Evolutionary conservation across 2,888 invertebrate genomes (phyloP).

Genomic region (Biston betularia): DNA sequence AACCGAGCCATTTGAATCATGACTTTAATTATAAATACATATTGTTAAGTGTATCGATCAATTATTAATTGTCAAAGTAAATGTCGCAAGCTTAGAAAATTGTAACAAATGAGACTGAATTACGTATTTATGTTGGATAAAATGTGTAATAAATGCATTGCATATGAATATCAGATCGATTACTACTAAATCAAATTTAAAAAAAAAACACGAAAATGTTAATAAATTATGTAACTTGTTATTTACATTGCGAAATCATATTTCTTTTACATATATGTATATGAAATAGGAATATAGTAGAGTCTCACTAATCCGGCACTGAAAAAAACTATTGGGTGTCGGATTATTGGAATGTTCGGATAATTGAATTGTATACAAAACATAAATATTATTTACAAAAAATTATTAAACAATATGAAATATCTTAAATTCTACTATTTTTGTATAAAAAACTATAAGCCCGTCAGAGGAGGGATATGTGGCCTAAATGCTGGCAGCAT

Average conservation of each 20-base stretch:
- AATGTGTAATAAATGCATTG: constrained; percentile 36
- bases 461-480: no score
- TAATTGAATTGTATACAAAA: no score
- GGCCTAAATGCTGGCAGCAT: no score
- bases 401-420: no score
- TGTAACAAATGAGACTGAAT: constrained; percentile 74
- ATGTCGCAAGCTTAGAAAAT: constrained; percentile 57
- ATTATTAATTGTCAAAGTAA: constrained; percentile 33
- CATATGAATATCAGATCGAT: constrained; percentile 2
- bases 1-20: constrained; percentile 44
- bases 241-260: constrained; percentile 23
- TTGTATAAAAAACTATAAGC: no score
- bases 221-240: constrained; percentile 10
- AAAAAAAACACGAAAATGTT: constrained; percentile 5
- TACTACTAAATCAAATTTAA: constrained; percentile 1
- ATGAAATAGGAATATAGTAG: constrained; percentile 30
- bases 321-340: no score
- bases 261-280: constrained; percentile 20
- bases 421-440: no score
- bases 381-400: no score
- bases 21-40: constrained; percentile 39
- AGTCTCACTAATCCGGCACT: no score
- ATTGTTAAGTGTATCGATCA: constrained; percentile 28
- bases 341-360: no score
- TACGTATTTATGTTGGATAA: constrained; percentile 69